Conservation (phyloP, 2,113 vertebrate species). For the Colius striatus region DNA sequence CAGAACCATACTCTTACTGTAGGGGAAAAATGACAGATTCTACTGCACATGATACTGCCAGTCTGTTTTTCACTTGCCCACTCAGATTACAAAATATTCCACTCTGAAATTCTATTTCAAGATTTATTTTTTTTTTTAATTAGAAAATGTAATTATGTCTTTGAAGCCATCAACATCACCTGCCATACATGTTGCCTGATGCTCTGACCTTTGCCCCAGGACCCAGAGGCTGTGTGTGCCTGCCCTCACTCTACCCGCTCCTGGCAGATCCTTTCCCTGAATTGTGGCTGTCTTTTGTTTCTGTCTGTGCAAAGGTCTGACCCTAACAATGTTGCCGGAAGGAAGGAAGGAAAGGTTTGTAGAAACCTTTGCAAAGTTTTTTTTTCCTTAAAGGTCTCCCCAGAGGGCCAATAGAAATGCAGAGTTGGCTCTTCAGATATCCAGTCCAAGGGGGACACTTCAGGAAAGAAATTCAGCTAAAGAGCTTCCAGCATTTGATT, state of each 20-base stretch:
- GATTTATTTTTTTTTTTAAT: not conserved
- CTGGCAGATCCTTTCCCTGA: not conserved
- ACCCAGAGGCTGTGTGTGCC: accelerated
- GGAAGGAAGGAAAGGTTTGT: constrained; percentile 48
- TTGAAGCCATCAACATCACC: not conserved
- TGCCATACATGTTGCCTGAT: not conserved
- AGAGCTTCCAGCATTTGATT: constrained; percentile 55
- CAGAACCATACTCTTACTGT: not conserved
- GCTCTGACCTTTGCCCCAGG: not conserved
- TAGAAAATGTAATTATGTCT: not conserved
- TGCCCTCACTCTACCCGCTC: not conserved
- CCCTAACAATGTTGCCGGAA: constrained; percentile 37
- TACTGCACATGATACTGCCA: not conserved
- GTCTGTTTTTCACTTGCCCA: not conserved
- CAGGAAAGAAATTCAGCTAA: constrained; percentile 61
- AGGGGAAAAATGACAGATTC: not conserved
- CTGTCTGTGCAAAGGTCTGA: constrained; percentile 52
- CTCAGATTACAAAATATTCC: not conserved
- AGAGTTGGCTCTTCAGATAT: constrained; percentile 5
- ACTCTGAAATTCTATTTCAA: not conserved
- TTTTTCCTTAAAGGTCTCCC: not conserved
- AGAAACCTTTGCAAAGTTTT: constrained; percentile 40
- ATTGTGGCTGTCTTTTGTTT: constrained; percentile 26
- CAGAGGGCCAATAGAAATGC: constrained; percentile 17
- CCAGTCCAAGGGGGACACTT: constrained; percentile 28